Percentiles rank a stretch among this genome's conserved stretches.
Conservation (phyloP, 2,797 vertebrate species). For the Anniella stebbinsi region DNA sequence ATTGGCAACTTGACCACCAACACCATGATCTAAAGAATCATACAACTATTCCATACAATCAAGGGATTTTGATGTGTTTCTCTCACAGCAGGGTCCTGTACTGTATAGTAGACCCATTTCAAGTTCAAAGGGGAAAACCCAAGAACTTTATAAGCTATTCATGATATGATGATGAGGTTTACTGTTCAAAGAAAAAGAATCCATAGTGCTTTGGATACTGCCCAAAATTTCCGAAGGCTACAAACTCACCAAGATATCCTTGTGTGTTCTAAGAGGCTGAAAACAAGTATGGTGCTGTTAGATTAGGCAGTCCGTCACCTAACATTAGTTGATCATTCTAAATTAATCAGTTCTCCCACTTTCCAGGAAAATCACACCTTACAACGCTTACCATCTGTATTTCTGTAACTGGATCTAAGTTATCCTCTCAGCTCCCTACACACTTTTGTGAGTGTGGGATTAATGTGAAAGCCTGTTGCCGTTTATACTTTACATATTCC, state of each 20-base stretch:
- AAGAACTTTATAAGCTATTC: neutral
- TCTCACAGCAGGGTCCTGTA: neutral
- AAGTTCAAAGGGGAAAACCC: neutral
- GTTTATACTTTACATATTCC: neutral
- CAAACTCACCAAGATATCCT: neutral
- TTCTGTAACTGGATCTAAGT: neutral
- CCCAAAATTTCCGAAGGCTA: constrained; percentile 44
- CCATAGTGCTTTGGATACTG: neutral
- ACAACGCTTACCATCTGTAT: neutral
- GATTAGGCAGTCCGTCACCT: neutral
- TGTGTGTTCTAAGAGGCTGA: too few species aligned
- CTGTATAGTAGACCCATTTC: neutral
- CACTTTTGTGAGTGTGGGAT: neutral
- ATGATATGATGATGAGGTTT: neutral
- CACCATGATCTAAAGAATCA: neutral
- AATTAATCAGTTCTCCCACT: neutral
- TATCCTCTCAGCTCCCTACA: neutral
- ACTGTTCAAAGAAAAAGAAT: neutral
- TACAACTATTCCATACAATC: neutral
- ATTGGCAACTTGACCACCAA: constrained; percentile 33
- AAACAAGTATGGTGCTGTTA: neutral
- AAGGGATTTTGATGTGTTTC: neutral
- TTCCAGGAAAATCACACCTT: neutral
- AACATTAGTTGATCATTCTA: neutral
- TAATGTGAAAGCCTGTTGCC: neutral